Percentiles rank a stretch among this genome's conserved stretches.
Conservation (phyloP, 2,797 vertebrate species). For the Microhierax caerulescens region DNA sequence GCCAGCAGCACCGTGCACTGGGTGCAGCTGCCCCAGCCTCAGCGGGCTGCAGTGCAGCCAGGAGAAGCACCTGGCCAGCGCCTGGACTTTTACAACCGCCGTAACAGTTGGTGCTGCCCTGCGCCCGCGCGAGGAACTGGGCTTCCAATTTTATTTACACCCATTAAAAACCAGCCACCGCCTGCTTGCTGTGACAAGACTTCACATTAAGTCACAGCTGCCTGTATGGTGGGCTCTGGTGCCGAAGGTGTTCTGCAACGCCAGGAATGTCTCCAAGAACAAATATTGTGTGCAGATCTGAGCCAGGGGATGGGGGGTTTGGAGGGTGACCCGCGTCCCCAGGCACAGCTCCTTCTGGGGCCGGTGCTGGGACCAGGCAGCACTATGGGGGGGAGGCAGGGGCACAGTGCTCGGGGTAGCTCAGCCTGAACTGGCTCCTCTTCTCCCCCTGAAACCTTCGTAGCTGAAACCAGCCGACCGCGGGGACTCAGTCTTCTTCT, state of each 20-base stretch:
- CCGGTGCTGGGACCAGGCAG: not conserved
- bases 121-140: fast-evolving
- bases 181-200: not conserved
- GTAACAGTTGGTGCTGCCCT: not conserved
- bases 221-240: fast-evolving
- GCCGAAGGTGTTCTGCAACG: not conserved
- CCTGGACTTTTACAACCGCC: not conserved
- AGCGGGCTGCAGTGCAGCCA: not conserved
- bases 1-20: fast-evolving
- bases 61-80: not conserved
- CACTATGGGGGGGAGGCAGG: fast-evolving
- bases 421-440: not conserved
- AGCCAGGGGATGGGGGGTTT: not conserved
- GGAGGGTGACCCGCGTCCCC: not conserved
- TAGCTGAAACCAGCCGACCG: conserved; percentile 96
- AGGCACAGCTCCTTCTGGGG: fast-evolving
- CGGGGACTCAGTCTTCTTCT: conserved; percentile 97
- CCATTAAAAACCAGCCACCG: fast-evolving
- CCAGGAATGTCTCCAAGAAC: not conserved
- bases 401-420: fast-evolving
- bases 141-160: not conserved
- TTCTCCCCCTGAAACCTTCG: not conserved
- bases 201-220: not conserved
- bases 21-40: not conserved
- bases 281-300: not conserved